These are phyloP conservation scores for Laspeyria flexula DNA, from an alignment of 2,888 invertebrate genomes.

Conservation along the genomic window DNA sequence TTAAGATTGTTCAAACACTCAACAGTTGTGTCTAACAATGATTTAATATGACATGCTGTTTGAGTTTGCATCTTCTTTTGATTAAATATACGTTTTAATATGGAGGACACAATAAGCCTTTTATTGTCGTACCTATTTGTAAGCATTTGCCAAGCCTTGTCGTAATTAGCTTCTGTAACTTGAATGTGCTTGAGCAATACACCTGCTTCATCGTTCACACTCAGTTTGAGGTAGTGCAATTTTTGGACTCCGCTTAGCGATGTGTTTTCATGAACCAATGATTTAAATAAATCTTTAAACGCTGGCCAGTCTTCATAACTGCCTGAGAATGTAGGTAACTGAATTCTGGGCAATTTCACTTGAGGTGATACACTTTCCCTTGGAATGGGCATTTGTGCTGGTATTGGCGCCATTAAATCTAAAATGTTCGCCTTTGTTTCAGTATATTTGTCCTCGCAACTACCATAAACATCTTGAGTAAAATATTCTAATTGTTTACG, in stretches of 20 bases:
- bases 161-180: conserved; percentile 1
- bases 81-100: conserved; percentile 1
- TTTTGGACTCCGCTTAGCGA: background rate
- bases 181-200: background rate
- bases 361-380: background rate
- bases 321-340: background rate
- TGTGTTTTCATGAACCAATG: background rate
- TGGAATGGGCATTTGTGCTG: no score
- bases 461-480: no score
- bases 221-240: background rate
- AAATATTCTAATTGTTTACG: no score
- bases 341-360: background rate
- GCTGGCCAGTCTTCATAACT: no score
- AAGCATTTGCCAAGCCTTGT: background rate
- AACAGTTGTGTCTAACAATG: background rate
- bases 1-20: conserved; percentile 1
- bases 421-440: no score
- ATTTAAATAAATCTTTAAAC: background rate
- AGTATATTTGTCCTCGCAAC: no score
- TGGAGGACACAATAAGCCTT: no score
- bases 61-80: background rate
- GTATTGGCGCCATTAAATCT: no score
- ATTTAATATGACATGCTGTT: background rate
- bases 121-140: conserved; percentile 1
- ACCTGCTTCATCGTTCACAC: background rate